Evolutionary conservation across 1,140 invertebrate species (phyloP).

Genomic region (Atta texana): DNA sequence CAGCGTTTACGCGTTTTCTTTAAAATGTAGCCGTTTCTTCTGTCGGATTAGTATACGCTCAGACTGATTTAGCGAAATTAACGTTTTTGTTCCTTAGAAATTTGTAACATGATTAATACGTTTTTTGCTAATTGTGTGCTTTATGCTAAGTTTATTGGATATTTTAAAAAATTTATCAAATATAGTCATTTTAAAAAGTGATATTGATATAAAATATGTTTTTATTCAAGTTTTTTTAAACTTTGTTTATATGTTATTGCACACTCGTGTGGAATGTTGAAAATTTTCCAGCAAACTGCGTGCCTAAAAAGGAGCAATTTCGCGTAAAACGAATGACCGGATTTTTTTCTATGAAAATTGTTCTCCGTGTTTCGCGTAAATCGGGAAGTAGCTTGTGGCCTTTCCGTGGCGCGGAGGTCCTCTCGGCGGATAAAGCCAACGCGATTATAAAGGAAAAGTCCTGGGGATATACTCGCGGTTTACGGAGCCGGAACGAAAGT

Average conservation of each 20-base stretch:
- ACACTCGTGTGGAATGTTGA: neutral
- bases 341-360: constrained; percentile 54
- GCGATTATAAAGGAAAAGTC: constrained; percentile 67
- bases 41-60: neutral
- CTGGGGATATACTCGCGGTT: constrained; percentile 54
- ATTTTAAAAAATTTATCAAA: neutral
- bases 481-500: constrained; percentile 59
- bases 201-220: neutral
- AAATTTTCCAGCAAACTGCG: neutral
- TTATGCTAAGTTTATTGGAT: neutral
- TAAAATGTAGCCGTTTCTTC: neutral
- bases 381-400: constrained; percentile 54
- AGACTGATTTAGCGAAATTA: constrained; percentile 10
- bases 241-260: constrained; percentile 38
- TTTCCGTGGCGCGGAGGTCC: constrained; percentile 34
- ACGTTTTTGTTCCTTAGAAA: neutral
- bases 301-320: neutral
- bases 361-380: constrained; percentile 53
- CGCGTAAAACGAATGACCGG: constrained; percentile 33
- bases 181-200: neutral
- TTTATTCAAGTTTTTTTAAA: neutral
- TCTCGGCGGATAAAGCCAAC: constrained; percentile 54
- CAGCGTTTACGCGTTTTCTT: constrained; percentile 25
- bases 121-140: neutral
- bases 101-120: neutral